Conservation (phyloP, 2,113 vertebrate species). For the Xyliphius kryptos region DNA sequence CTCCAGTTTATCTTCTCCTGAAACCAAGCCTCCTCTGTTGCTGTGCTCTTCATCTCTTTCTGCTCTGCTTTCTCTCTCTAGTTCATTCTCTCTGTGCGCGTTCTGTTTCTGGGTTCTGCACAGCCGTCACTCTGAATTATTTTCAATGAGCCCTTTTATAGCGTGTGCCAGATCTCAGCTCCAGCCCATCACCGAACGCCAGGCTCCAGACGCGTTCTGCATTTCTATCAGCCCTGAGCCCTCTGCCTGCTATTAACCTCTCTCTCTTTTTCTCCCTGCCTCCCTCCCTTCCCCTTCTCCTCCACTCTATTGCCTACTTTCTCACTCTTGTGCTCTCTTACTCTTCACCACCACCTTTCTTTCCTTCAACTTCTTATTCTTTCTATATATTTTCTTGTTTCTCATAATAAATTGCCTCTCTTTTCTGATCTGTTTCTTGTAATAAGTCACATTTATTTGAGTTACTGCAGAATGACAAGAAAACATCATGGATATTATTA, state of each 20-base stretch:
- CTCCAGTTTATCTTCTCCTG: constrained; percentile 51
- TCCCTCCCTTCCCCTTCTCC: not conserved
- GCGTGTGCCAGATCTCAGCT: constrained; percentile 84
- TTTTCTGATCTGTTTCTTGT: constrained; percentile 18
- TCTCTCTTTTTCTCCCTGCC: constrained; percentile 51
- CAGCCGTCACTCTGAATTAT: constrained; percentile 94
- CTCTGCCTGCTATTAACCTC: constrained; percentile 84
- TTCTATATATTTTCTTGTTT: constrained; percentile 13
- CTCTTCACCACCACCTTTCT: constrained; percentile 28
- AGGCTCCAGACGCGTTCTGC: constrained; percentile 72
- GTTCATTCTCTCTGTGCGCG: constrained; percentile 19
- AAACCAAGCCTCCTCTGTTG: constrained; percentile 43
- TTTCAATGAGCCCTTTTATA: constrained; percentile 90
- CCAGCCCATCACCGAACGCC: constrained; percentile 83
- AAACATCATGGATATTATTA: no score
- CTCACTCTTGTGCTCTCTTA: constrained; percentile 36
- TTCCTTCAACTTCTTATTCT: constrained; percentile 17
- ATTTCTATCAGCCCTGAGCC: constrained; percentile 80
- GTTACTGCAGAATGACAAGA: no score
- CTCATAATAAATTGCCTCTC: not conserved
- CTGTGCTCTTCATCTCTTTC: constrained; percentile 13
- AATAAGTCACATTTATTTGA: no score
- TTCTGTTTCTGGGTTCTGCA: constrained; percentile 63
- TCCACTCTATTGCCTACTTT: constrained; percentile 41
- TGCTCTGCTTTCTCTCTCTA: constrained; percentile 19